Conservation (phyloP, 1,140 invertebrate genomes). For the Lucilia sericata region DNA sequence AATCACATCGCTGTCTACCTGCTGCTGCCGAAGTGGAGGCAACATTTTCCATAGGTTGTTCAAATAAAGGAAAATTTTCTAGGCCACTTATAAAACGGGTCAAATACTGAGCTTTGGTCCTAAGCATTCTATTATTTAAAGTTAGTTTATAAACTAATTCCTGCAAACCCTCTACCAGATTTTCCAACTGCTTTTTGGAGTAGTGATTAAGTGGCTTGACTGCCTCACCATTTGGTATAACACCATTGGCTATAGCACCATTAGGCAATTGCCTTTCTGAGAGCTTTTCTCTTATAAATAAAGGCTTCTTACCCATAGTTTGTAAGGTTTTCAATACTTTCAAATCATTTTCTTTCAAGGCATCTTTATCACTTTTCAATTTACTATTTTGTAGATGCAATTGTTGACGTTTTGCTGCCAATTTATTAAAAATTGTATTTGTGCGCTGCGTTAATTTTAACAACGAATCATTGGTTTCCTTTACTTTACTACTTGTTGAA, state of each 20-base stretch:
- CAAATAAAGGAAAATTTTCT: constrained; percentile 19
- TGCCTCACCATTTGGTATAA: neutral
- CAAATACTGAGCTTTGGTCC: constrained; percentile 50
- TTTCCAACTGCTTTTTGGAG: constrained; percentile 45
- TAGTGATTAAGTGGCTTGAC: constrained; percentile 42
- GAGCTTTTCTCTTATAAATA: neutral
- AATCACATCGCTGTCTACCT: neutral
- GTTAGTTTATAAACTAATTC: constrained; percentile 52
- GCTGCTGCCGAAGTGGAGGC: neutral
- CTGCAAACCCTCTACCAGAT: constrained; percentile 54
- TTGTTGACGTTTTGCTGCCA: neutral
- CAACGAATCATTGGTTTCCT: neutral
- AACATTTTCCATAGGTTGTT: neutral
- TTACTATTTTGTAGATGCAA: neutral
- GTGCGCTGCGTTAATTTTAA: neutral
- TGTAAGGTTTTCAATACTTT: constrained; percentile 8
- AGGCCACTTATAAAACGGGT: constrained; percentile 47
- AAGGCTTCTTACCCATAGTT: neutral
- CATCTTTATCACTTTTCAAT: neutral
- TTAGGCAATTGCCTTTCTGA: neutral
- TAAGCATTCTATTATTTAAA: constrained; percentile 51
- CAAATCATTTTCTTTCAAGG: neutral
- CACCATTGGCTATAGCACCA: neutral
- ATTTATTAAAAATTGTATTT: constrained; percentile 10
- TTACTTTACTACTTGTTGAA: neutral